Evolutionary conservation across 53 echinoderm and acorn worm genomes (phyloP).

Genomic region (Mesocentrotus franciscanus): DNA sequence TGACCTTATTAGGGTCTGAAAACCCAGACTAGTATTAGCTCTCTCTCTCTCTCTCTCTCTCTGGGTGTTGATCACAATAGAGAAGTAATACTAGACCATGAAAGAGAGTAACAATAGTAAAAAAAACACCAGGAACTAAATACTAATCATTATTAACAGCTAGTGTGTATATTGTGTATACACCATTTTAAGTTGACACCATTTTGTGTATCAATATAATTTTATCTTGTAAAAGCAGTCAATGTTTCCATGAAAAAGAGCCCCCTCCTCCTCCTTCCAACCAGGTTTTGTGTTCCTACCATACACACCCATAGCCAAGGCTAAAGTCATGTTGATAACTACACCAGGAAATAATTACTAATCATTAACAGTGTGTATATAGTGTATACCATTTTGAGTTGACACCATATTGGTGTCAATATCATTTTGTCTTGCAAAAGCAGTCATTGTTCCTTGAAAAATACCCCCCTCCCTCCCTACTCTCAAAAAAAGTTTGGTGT

Average conservation of each 20-base stretch:
- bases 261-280: no score
- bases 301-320: no score
- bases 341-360: neutral
- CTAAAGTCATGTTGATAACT: neutral
- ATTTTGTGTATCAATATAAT: no score
- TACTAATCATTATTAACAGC: neutral
- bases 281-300: no score
- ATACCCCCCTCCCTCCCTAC: neutral
- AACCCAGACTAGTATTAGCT: neutral
- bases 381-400: neutral
- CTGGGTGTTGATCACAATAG: conserved; percentile 23
- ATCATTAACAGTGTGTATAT: neutral
- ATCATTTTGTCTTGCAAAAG: neutral
- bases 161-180: neutral
- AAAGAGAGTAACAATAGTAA: conserved; percentile 9
- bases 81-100: neutral
- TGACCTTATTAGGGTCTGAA: conserved; percentile 23
- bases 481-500: neutral
- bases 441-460: neutral
- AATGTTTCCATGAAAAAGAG: no score
- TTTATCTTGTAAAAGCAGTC: no score
- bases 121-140: conserved; percentile 22
- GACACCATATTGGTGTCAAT: neutral
- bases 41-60: neutral
- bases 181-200: no score